A percentile compares a stretch with the other conserved stretches of the same genome.
Conservation (phyloP, 2,113 vertebrate genomes). For the Gambusia affinis region DNA sequence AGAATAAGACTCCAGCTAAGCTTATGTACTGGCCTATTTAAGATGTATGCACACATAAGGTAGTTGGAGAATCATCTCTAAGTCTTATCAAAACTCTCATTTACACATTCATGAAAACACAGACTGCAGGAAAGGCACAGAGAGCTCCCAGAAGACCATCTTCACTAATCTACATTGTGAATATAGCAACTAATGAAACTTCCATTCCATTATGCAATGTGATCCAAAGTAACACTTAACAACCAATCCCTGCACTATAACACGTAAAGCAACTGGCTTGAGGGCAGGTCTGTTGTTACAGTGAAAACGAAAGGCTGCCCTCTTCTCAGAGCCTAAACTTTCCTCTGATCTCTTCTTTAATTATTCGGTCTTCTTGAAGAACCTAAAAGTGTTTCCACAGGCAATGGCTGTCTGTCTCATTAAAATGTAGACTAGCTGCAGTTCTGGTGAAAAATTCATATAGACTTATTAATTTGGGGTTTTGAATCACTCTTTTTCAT, state of each 20-base stretch:
- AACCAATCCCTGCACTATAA: conserved; percentile 26
- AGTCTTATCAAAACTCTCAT: conserved; percentile 27
- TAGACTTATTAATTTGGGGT: neutral
- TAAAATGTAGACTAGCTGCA: conserved; percentile 27
- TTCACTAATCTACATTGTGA: conserved; percentile 47
- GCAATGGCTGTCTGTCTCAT: conserved; percentile 9
- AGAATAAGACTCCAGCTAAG: conserved; percentile 65
- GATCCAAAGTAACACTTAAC: conserved; percentile 56
- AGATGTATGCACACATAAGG: conserved; percentile 21
- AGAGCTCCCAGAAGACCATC: conserved; percentile 47
- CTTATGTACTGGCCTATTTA: conserved; percentile 61
- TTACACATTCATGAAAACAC: conserved; percentile 41
- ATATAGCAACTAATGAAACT: conserved; percentile 51
- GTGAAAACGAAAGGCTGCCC: conserved; percentile 20
- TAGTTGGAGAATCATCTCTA: conserved; percentile 22
- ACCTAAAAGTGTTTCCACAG: neutral
- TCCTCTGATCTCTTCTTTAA: conserved; percentile 37
- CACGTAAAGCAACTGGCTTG: conserved; percentile 27
- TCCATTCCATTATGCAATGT: conserved; percentile 49
- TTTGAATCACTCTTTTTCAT: neutral
- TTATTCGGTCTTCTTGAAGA: conserved; percentile 5
- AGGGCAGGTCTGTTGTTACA: conserved; percentile 28
- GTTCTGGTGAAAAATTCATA: neutral
- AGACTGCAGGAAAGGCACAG: conserved; percentile 23
- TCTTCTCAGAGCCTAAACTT: conserved; percentile 26